These are phyloP conservation scores for Cladopsammia gracilis DNA, from an alignment of 64 coral and sea anemone genomes.

Conservation along the genomic window DNA sequence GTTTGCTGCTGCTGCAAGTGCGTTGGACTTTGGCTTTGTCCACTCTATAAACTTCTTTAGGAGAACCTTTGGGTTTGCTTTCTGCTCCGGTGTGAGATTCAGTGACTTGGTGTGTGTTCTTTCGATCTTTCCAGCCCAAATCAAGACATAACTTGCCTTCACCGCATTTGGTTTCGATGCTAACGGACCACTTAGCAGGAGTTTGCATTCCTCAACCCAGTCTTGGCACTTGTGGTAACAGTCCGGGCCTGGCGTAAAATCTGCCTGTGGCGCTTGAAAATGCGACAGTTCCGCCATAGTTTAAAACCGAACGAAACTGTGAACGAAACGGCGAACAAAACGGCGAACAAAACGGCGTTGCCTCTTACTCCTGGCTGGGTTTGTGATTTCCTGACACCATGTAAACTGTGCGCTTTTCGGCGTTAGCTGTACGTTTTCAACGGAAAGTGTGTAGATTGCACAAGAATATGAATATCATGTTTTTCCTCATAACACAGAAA, in stretches of 20 bases:
- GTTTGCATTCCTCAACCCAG: not conserved
- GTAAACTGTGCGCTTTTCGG: not conserved
- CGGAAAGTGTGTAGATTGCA: no score
- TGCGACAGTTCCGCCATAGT: not conserved
- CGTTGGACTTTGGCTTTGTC: not conserved
- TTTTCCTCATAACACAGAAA: no score
- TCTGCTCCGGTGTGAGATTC: not conserved
- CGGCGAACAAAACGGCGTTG: not conserved
- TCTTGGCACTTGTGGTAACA: not conserved
- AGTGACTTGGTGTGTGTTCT: slow-evolving; percentile 4
- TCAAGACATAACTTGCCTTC: slow-evolving; percentile 1
- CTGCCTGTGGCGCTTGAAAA: not conserved
- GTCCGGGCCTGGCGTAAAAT: not conserved
- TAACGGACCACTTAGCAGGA: not conserved
- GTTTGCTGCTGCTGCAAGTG: not conserved
- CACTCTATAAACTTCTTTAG: not conserved
- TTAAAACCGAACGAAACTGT: not conserved
- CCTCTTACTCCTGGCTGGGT: not conserved
- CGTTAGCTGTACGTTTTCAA: no score
- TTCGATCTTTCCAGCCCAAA: not conserved
- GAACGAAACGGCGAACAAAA: not conserved
- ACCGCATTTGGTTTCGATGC: not conserved
- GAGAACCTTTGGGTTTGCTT: not conserved
- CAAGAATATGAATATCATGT: no score
- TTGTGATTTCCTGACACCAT: slow-evolving; percentile 7